Base-by-base conservation (phyloP, 2,113 vertebrate species). In the Noctilio leporinus region DNA sequence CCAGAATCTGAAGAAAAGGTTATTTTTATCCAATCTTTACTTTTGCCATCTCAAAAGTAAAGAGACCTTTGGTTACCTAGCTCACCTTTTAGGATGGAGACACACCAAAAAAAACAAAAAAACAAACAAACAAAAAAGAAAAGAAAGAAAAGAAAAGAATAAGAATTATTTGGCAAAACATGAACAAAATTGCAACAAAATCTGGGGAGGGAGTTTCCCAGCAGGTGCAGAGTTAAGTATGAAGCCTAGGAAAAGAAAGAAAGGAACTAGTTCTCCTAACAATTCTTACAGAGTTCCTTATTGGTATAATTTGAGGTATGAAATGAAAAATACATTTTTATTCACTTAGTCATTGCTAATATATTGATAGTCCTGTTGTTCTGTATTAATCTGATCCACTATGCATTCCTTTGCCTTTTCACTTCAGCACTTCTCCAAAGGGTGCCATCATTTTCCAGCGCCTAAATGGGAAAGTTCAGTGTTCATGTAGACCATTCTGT, bases 401-500 rank as follows among this genome's bases (percentile, higher is more conserved):
- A 40, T 47, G n/a, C 20, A 47, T 95, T 20, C 95, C 82, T 30
- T 17, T 0, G 2, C 45, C 19, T 88, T 83, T 97, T 76, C 94
- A 65, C 91, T 92, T 33, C 95, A 98, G 97, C 94, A 78, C 96
- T 0, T 28, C 82, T 45, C n/a, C 91, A 17, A 24, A 38, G 0
- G 4, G 53, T 38, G 97, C 91, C 0, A 95, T 95, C 89, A 83
- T 97, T 98, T 92, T 89, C 64, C 0, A 97, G 96, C 26, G 1
- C 20, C 55, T 97, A 97, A 97, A 84, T 38, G 0, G 55, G 40
- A 10, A 75, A 53, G 0, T 38, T 94, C 0, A 93, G 51, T 0
- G 0, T 55, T 53, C 26, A 84, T 53, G 57, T 22, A 67, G 47
- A 35, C 0, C 10, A 33, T n/a, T n/a, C 73, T 98, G 97, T 1